Evolutionary conservation across 2,888 invertebrate species (phyloP), one percentile per base, ranked within the genome.

Genomic region (Lycophotia porphyrea): DNA sequence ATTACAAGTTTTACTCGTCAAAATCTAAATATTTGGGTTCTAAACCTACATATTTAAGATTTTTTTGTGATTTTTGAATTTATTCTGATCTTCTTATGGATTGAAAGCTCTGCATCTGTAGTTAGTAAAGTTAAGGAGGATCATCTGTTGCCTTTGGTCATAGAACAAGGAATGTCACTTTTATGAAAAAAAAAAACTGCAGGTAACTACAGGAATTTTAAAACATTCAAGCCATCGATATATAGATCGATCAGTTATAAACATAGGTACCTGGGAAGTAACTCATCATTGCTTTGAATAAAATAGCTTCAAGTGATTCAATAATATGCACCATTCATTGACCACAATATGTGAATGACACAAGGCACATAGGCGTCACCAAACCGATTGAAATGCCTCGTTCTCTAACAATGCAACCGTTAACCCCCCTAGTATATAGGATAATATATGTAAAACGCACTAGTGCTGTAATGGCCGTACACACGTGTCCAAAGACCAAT

Each of bases 401-500:
- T 55, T 71, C 36, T 39, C 52, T 55, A 78, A 81, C 84, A 82
- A 82, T 86, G 86, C 73, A 72, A 84, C 84, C 84, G 82, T 82
- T 82, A 86, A 71, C 86, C 63, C 8, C 42, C 27, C 31, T 5
- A 63, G 39, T 83, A 73, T 78, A 71, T 65, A 71, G 86, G 60
- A 82, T 86, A 78, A 78, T 83, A 73, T 84, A 86, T 74, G 86
- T 82, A 71, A 78, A 86, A 82, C 78, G 39, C 55, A 70, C n/a
- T 68, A 71, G 70, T 84, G 55, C 84, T 73, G 86, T 86, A 86
- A 82, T 82, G 73, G 84, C 44, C 55, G 49, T 74, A 71, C 81
- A 85, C 84, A 82, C 81, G 87, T 89, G 84, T 83, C 58, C 74
- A 76, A 87, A 84, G 76, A 83, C 87, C 87, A 76, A 87, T 85